Evolutionary conservation across 1,140 invertebrate genomes (phyloP).

Genomic region (Leptestheria dahalacensis): DNA sequence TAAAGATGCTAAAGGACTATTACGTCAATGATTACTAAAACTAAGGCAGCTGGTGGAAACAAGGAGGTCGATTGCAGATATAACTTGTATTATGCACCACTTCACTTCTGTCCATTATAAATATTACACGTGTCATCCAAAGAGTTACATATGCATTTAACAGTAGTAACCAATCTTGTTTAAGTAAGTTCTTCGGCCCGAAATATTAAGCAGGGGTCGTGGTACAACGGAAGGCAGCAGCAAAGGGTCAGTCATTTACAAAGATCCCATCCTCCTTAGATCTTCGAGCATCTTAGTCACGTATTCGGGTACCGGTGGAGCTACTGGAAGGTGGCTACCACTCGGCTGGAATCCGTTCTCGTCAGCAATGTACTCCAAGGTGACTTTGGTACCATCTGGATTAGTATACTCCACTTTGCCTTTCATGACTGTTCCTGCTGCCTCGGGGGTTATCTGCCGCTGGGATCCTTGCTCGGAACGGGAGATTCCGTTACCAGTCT

Average conservation of each 20-base stretch:
- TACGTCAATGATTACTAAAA: no score
- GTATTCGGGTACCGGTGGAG: conserved; percentile 59
- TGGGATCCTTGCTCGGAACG: conserved; percentile 4
- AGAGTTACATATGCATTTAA: no score
- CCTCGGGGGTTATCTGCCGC: conserved; percentile 16
- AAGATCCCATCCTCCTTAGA: not conserved
- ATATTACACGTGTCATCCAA: no score
- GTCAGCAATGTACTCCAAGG: conserved; percentile 61
- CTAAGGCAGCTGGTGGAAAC: no score
- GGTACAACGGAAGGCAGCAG: no score
- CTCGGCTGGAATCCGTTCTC: conserved; percentile 65
- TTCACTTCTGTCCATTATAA: no score
- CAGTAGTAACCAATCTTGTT: no score
- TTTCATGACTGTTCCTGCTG: conserved; percentile 32
- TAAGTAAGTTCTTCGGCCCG: no score
- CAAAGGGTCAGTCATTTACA: not conserved
- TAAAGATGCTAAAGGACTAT: no score
- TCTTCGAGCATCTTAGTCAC: conserved; percentile 28
- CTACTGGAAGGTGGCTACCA: conserved; percentile 67
- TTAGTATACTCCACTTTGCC: conserved; percentile 57
- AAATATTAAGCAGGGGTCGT: no score
- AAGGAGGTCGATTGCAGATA: no score
- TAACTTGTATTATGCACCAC: no score
- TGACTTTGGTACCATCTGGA: conserved; percentile 44
- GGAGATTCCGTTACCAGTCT: conserved; percentile 11